Percentiles rank a stretch among this genome's conserved stretches.
Conservation (phyloP, 2,888 invertebrate genomes). For the Elmis aenea region DNA sequence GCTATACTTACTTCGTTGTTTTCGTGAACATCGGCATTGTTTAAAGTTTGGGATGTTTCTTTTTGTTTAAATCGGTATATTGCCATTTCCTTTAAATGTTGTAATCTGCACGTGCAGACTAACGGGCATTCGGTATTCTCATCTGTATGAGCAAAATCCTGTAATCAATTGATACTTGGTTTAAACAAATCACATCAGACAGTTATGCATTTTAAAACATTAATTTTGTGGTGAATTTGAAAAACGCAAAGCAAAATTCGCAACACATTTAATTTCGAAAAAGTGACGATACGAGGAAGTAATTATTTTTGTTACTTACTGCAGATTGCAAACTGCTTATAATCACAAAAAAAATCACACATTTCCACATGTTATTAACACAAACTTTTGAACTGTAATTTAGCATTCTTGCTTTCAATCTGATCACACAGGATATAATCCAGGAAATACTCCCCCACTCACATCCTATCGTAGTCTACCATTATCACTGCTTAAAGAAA, state of each 20-base stretch:
- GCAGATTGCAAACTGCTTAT: no score
- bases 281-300: no score
- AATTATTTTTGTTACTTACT: no score
- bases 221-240: no score
- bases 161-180: no score
- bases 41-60: constrained; percentile 27
- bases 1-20: constrained; percentile 41
- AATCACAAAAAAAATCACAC: constrained; percentile 12
- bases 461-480: constrained; percentile 40
- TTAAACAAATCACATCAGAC: no score
- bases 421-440: constrained; percentile 17
- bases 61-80: constrained; percentile 51
- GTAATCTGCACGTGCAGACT: constrained; percentile 53
- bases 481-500: no score
- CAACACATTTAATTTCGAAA: no score
- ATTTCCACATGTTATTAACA: constrained; percentile 13
- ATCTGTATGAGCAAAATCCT: no score
- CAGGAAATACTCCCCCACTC: constrained; percentile 41
- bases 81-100: constrained; percentile 52
- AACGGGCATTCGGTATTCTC: no score
- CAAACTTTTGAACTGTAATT: constrained; percentile 8
- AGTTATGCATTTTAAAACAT: no score
- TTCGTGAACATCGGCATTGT: constrained; percentile 30
- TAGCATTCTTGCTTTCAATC: constrained; percentile 8
- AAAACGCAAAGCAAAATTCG: no score